phyloP scores from a whole-genome alignment of 2,888 invertebrate genomes.

The Drosophila siamana region DNA sequence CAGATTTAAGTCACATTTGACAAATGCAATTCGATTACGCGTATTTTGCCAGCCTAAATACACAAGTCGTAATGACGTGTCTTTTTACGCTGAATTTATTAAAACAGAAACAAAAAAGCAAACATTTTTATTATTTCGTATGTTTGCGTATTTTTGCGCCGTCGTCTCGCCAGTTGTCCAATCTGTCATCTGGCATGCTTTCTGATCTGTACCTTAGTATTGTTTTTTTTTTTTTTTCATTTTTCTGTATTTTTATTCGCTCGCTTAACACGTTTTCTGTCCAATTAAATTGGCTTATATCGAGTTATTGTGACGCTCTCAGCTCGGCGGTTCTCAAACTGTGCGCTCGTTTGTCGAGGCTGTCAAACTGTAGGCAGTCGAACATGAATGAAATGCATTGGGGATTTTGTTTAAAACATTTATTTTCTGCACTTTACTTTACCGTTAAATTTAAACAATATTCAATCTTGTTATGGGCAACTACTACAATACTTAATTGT shows the following conservation, averaged over 20 bases:
- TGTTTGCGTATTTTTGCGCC: constrained; percentile 27
- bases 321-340: constrained; percentile 19
- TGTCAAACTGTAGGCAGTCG: constrained; percentile 18
- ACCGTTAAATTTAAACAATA: constrained; percentile 74
- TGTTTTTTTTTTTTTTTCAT: constrained; percentile 22
- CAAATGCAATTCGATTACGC: constrained; percentile 30
- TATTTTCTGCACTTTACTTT: constrained; percentile 73
- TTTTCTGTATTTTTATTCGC: constrained; percentile 29
- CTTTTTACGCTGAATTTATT: constrained; percentile 30
- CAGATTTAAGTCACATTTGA: constrained; percentile 50
- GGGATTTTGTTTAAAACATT: constrained; percentile 76
- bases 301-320: constrained; percentile 47
- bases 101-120: background rate
- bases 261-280: constrained; percentile 44
- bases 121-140: constrained; percentile 25
- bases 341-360: background rate
- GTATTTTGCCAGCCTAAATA: constrained; percentile 46
- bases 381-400: background rate
- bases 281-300: constrained; percentile 63
- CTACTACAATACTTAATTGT: constrained; percentile 75
- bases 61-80: constrained; percentile 58
- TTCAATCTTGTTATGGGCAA: constrained; percentile 78
- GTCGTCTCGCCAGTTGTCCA: constrained; percentile 47
- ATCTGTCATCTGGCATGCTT: constrained; percentile 52
- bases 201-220: constrained; percentile 15